Base-by-base conservation (phyloP, 2,888 invertebrate genomes). In the Parasteatoda lunata region DNA sequence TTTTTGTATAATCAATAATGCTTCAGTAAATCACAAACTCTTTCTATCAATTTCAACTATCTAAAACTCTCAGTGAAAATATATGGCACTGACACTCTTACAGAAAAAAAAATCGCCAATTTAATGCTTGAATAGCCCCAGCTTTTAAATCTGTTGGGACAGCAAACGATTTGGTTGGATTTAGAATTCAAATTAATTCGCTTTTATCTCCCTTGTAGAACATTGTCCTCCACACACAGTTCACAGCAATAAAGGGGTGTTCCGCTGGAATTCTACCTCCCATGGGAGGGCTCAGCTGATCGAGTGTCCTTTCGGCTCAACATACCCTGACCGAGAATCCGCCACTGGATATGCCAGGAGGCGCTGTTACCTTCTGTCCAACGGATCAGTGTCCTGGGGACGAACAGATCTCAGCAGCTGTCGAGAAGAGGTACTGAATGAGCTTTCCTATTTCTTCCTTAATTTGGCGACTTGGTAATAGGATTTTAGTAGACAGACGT, bases 301-400 rank as follows among this genome's bases (percentile, higher is more conserved):
- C 15, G 77, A 89, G 68, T 90, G 89, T 66, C 90, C 89, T 13
- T 90, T 86, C 73, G 85, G 89, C 8, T 73, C 88, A 69, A 64
- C 82, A 6, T 88, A 71, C 54, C 71, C 77, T 1, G 83, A 83
- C 45, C 11, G 78, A n/a, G 82, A 87, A 52, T 78, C 81, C 54
- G 83, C 88, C 65, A 88, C 78, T n/a, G 85, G 89, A 8, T 83
- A 72, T 64, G 89, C 88, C 49, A 84, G 78, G 51, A 75, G 88
- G 69, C 64, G 89, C 45, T 89, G 89, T 69, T 82, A 83, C 47
- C 80, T 89, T 13, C 68, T 89, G 66, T 77, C 84, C 51, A 88
- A 89, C 9, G 89, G 89, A 47, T 85, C 87, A 1, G 89, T 89
- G n/a, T 78, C 79, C 15, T 90, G 90, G 89, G 84, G 88, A 45